Percentiles rank a stretch among this genome's conserved stretches.
Evolutionary conservation across 1,140 invertebrate genomes (phyloP).

Genomic region (Philotrypesis tridentata): DNA sequence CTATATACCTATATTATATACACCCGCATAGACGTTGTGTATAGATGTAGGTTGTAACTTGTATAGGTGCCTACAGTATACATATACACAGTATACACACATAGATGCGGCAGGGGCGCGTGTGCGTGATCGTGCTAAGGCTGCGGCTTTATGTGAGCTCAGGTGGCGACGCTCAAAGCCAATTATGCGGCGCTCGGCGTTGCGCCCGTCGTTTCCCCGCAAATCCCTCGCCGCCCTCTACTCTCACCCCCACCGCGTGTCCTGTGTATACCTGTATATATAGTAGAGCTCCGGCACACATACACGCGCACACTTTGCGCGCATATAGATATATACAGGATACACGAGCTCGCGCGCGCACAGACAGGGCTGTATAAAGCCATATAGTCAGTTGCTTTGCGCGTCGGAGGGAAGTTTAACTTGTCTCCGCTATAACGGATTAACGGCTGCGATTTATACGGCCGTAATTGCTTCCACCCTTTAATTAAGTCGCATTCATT

Average conservation of each 20-base stretch:
- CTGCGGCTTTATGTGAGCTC: conserved; percentile 63
- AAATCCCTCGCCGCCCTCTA: conserved; percentile 60
- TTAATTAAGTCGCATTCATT: conserved; percentile 74
- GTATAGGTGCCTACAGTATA: not conserved
- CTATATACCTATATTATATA: too few species aligned
- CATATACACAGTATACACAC: too few species aligned
- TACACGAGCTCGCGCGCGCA: not conserved
- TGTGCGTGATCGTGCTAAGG: conserved; percentile 55
- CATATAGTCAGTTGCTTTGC: not conserved
- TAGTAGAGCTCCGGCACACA: too few species aligned
- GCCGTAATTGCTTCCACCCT: conserved; percentile 69
- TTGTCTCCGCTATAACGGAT: conserved; percentile 73
- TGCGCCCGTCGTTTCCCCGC: conserved; percentile 58
- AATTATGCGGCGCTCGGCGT: conserved; percentile 70
- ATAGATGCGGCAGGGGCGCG: too few species aligned
- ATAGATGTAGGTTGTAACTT: not conserved
- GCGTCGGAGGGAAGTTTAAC: conserved; percentile 67
- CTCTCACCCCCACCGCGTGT: too few species aligned
- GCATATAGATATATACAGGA: conserved; percentile 23
- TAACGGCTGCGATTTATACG: conserved; percentile 70
- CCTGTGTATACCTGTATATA: not conserved
- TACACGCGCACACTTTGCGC: too few species aligned
- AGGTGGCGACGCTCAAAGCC: conserved; percentile 73
- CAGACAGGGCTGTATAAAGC: not conserved
- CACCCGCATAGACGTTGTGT: too few species aligned